Percentiles rank a stretch among this genome's conserved stretches.
These are phyloP conservation scores for Tetramorium alpestre DNA, from an alignment of 1,140 invertebrate species.

Conservation along the genomic window DNA sequence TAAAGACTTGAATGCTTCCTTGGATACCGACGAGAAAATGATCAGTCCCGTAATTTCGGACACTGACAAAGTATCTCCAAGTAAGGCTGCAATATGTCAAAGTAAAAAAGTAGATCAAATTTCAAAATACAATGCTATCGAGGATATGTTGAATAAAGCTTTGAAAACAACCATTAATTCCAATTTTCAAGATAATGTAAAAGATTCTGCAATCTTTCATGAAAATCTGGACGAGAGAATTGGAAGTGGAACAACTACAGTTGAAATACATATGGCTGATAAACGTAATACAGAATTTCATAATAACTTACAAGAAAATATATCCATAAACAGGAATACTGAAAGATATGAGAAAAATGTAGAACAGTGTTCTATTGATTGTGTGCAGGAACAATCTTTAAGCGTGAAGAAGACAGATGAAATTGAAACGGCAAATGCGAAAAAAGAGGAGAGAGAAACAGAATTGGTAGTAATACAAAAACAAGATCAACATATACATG, in stretches of 20 bases:
- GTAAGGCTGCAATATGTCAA: neutral
- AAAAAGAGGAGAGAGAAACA: neutral
- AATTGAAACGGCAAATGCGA: neutral
- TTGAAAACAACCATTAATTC: neutral
- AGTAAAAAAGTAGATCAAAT: constrained; percentile 12
- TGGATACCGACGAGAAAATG: constrained; percentile 3
- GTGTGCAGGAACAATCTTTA: neutral
- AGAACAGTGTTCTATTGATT: neutral
- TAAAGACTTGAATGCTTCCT: neutral
- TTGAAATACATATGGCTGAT: neutral
- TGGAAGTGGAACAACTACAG: neutral
- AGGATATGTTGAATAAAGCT: neutral
- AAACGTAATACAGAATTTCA: neutral
- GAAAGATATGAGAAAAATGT: neutral
- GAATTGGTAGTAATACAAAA: neutral
- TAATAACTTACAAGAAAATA: neutral
- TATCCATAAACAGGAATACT: neutral
- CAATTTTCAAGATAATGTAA: neutral
- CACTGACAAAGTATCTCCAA: neutral
- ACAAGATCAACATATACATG: neutral
- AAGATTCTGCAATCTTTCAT: neutral
- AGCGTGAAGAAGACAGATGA: neutral
- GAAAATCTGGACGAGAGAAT: neutral
- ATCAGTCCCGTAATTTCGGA: neutral
- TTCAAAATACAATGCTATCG: neutral